phyloP scores from a whole-genome alignment of 2,797 vertebrate genomes.

The Phalloptychus januarius region DNA sequence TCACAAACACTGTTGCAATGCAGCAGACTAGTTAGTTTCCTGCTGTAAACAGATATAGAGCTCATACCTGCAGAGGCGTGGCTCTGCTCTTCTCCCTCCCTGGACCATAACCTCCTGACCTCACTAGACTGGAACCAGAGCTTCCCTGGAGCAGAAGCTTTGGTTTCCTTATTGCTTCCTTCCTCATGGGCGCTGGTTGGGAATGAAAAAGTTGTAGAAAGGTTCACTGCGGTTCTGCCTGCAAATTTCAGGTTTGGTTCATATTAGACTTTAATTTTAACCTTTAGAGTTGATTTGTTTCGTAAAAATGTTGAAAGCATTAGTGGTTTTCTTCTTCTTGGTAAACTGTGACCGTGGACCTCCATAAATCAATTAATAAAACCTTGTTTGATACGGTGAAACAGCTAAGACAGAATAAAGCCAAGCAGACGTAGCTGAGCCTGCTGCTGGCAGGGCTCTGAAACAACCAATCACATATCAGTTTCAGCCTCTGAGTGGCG shows the following conservation, averaged over 20 bases:
- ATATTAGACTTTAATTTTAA: not conserved
- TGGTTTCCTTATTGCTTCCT: constrained; percentile 51
- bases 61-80: not conserved
- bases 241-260: not conserved
- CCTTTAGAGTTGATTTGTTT: not conserved
- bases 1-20: not conserved
- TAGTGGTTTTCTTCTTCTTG: not conserved
- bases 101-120: not conserved
- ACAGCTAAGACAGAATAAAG: too few relatives aligned
- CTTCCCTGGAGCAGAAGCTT: constrained; percentile 34
- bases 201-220: constrained; percentile 49
- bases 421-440: too few relatives aligned
- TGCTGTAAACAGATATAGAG: not conserved
- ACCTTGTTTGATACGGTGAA: not conserved
- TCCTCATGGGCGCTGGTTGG: constrained; percentile 39
- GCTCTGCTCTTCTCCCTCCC: not conserved
- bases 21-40: not conserved
- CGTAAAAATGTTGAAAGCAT: not conserved
- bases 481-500: not conserved
- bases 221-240: not conserved
- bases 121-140: not conserved
- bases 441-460: not conserved
- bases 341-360: not conserved
- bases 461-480: not conserved
- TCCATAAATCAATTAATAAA: not conserved